Conservation (phyloP, 2,113 vertebrate species). For the Pardalotus punctatus region DNA sequence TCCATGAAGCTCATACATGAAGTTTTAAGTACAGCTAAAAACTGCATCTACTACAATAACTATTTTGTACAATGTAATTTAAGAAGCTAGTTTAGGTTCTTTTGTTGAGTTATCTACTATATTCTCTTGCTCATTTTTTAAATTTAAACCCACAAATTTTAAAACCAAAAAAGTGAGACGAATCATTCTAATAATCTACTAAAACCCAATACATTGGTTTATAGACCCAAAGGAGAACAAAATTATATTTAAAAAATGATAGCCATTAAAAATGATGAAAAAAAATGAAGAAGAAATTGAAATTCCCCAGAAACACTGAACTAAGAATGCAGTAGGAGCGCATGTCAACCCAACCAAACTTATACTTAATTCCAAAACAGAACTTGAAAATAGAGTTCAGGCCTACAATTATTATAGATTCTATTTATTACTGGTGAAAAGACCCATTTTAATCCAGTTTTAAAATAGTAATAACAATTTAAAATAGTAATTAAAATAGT, state of each 20-base stretch:
- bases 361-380: background rate
- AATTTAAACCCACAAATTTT: background rate
- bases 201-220: background rate
- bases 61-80: background rate
- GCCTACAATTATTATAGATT: background rate
- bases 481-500: background rate
- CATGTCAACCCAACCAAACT: background rate
- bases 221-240: background rate
- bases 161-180: background rate
- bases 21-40: background rate
- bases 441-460: background rate
- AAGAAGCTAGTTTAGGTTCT: background rate
- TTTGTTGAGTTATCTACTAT: background rate
- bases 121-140: background rate
- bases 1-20: fast-evolving
- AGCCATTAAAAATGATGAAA: background rate
- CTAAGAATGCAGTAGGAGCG: background rate
- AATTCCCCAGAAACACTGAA: background rate
- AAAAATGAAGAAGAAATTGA: background rate
- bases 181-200: background rate
- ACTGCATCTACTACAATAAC: background rate
- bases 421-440: background rate
- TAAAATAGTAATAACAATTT: background rate
- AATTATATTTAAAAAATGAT: background rate
- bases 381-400: background rate